Conservation (phyloP, 2,113 vertebrate genomes). For the Pungitius pungitius region DNA sequence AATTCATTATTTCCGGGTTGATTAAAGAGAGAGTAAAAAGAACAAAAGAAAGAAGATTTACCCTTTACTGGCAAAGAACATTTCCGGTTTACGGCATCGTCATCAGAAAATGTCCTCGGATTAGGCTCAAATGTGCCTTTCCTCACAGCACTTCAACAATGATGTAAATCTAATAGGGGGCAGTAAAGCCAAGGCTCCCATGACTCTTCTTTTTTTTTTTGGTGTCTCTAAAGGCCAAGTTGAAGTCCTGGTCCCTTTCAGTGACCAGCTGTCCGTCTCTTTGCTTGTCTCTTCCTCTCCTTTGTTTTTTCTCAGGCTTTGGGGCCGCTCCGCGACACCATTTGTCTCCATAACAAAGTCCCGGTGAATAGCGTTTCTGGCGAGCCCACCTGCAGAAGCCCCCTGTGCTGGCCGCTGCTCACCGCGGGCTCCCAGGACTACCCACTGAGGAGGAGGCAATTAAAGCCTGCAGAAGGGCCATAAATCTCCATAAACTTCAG, state of each 20-base stretch:
- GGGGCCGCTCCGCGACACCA: constrained; percentile 65
- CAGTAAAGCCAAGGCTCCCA: constrained; percentile 41
- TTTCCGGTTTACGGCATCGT: constrained; percentile 19
- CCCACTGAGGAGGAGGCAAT: constrained; percentile 81
- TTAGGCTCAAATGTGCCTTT: constrained; percentile 50
- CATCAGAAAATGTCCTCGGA: constrained; percentile 31
- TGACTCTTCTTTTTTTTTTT: constrained; percentile 49
- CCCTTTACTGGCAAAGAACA: background rate
- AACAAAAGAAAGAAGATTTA: background rate
- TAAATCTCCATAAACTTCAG: constrained; percentile 87
- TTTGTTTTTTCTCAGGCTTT: constrained; percentile 69
- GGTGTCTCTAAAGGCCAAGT: constrained; percentile 75
- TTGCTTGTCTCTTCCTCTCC: constrained; percentile 44
- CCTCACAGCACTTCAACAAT: constrained; percentile 23
- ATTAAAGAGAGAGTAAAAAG: background rate
- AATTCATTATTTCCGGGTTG: background rate
- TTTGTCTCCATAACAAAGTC: constrained; percentile 82
- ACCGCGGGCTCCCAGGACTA: constrained; percentile 72
- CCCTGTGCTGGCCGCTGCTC: constrained; percentile 54
- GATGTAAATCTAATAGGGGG: constrained; percentile 45
- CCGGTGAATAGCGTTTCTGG: constrained; percentile 66
- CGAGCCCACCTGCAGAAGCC: constrained; percentile 80
- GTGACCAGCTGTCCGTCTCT: constrained; percentile 50
- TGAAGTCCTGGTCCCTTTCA: constrained; percentile 63
- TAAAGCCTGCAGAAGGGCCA: constrained; percentile 76